Base-by-base conservation (phyloP, 2,113 vertebrate species). In the Proterorhinus semilunaris region DNA sequence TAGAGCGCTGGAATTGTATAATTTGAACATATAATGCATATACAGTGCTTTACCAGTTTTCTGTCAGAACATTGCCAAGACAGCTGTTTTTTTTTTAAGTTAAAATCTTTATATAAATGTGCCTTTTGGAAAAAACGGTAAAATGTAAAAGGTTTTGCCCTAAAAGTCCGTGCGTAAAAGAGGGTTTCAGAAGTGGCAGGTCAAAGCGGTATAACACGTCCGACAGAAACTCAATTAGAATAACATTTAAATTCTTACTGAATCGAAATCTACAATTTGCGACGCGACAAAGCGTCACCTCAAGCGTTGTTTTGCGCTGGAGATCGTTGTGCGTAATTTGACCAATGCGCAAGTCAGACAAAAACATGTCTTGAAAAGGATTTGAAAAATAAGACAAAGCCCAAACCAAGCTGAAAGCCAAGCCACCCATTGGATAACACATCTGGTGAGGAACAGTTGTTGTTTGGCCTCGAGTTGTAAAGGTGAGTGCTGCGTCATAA, bases 391-490 rank as follows among this genome's bases (percentile, higher is more conserved):
- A 69, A 84, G 81, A 79, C 51, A 80, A 80, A 76, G 82, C 80
- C 80, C 77, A 87, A 11, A 85, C 91, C 87, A 94, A 89, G 92
- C 92, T 83, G 86, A 84, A 93, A 86, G 81, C 91, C 92, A 93
- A 92, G 92, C 93, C 79, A 58, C 42, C 71, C 10, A 21, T 44
- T 68, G 49, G 61, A 55, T 44, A 46, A 68, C 78, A 89, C 91
- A 92, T 92, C 91, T 92, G 92, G 84, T 85, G 82, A 71, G 12
- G 76, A 68, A 82, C 85, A 71, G 86, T 85, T 76, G 86, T 85
- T 76, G 78, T 74, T 80, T 87, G 75, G 66, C 55, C 63, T 43
- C 52, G 67, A 84, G 55, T 78, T 79, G 68, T 76, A 54, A 71
- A 83, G 74, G 80, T 82, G 71, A 86, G 74, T 55, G 16, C 16